These are phyloP conservation scores for Bostrychus sinensis DNA, from an alignment of 2,113 vertebrate genomes.

Conservation along the genomic window DNA sequence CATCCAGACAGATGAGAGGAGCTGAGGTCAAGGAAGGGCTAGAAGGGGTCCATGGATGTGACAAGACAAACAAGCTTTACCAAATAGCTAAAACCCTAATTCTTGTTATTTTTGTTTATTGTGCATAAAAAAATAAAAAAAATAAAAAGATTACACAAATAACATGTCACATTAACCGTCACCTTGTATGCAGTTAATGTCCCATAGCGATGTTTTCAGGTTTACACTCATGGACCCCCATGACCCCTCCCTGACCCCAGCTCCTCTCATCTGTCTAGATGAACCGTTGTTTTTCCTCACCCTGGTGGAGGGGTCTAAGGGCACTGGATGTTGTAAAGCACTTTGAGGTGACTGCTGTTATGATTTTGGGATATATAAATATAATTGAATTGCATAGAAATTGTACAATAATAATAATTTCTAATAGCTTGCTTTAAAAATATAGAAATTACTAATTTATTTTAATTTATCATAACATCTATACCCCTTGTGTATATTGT, in stretches of 20 bases:
- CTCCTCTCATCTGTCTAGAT: not conserved
- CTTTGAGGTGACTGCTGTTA: too few species aligned
- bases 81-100: not conserved
- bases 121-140: too few species aligned
- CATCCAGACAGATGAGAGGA: not conserved
- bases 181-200: not conserved
- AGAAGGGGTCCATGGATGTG: not conserved
- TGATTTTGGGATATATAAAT: too few species aligned
- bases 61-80: not conserved
- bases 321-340: not conserved
- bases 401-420: too few species aligned
- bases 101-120: not conserved
- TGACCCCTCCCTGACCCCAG: not conserved
- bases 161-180: not conserved
- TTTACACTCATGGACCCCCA: not conserved
- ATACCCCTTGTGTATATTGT: not conserved
- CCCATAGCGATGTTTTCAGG: slow-evolving; percentile 2
- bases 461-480: not conserved
- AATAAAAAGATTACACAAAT: too few species aligned
- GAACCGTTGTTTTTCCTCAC: not conserved
- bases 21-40: not conserved
- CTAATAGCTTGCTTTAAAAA: too few species aligned
- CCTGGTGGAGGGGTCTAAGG: not conserved
- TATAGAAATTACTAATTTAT: too few species aligned
- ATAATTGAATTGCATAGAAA: too few species aligned